phyloP scores from a whole-genome alignment of 2,888 invertebrate genomes.

The Drosophila dives region DNA sequence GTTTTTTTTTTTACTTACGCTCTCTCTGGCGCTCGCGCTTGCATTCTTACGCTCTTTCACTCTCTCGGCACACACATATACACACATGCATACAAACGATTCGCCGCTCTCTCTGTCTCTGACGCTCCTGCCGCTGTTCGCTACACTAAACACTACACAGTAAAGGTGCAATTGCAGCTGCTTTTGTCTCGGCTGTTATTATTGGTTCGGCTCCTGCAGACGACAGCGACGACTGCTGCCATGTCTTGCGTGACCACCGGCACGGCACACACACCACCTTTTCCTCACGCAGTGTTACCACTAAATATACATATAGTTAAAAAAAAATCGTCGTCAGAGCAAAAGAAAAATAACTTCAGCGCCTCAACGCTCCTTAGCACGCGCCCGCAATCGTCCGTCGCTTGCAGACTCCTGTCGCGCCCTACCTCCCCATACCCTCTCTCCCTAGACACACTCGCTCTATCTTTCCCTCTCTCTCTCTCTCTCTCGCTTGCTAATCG shows the following conservation, averaged over 20 bases:
- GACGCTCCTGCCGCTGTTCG: constrained; percentile 20
- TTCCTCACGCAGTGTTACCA: constrained; percentile 59
- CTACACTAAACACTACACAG: constrained; percentile 12
- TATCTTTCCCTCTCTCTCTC: constrained; percentile 15
- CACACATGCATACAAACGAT: background rate
- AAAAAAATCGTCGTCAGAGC: constrained; percentile 44
- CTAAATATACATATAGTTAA: constrained; percentile 67
- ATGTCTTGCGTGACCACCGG: constrained; percentile 79
- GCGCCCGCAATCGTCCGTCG: constrained; percentile 46
- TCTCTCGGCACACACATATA: constrained; percentile 6
- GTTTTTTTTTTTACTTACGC: constrained; percentile 11
- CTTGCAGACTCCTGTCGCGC: constrained; percentile 65
- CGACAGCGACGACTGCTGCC: constrained; percentile 32
- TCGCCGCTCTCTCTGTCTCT: constrained; percentile 19
- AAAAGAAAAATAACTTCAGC: constrained; percentile 40
- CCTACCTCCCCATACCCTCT: constrained; percentile 10
- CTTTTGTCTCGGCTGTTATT: constrained; percentile 66
- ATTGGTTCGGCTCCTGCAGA: constrained; percentile 50
- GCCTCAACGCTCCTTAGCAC: constrained; percentile 61
- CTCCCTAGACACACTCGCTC: background rate
- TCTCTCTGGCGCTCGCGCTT: constrained; percentile 27
- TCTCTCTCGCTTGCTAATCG: constrained; percentile 29
- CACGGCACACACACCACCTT: constrained; percentile 53
- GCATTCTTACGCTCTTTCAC: background rate
- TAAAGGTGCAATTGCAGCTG: constrained; percentile 82